Conservation (phyloP, 2,797 vertebrate genomes). For the Tangara arthus region DNA sequence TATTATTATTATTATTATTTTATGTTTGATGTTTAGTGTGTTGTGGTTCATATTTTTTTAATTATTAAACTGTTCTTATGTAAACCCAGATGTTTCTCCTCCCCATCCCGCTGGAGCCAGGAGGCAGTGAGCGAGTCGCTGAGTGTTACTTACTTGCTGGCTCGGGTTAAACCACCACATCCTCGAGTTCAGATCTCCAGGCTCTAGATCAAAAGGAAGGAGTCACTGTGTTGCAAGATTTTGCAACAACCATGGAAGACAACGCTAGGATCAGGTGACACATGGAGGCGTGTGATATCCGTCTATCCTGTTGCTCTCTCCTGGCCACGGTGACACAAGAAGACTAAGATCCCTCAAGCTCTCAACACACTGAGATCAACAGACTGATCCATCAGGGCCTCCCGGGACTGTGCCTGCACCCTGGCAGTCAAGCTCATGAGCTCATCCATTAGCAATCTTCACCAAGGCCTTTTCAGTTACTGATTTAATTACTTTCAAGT, state of each 20-base stretch:
- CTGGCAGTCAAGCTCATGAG: background rate
- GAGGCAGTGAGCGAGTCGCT: fast-evolving
- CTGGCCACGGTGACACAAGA: background rate
- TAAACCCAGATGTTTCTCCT: background rate
- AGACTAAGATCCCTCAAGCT: background rate
- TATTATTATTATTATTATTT: no score
- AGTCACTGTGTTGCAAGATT: background rate
- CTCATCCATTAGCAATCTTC: background rate
- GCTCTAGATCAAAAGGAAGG: background rate
- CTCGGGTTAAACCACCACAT: background rate
- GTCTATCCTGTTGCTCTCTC: background rate
- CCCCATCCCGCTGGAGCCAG: fast-evolving
- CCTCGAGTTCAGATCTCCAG: background rate
- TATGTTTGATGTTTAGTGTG: background rate
- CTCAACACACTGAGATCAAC: background rate
- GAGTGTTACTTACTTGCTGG: background rate
- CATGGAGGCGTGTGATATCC: background rate
- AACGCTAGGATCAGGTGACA: background rate
- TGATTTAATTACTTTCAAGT: background rate
- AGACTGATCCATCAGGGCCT: background rate
- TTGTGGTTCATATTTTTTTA: background rate
- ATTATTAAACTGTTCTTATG: background rate
- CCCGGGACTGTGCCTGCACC: background rate
- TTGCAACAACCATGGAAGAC: background rate
- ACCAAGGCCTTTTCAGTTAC: background rate